These are phyloP conservation scores for Venturia canescens DNA, from an alignment of 1,140 invertebrate genomes.

Conservation along the genomic window DNA sequence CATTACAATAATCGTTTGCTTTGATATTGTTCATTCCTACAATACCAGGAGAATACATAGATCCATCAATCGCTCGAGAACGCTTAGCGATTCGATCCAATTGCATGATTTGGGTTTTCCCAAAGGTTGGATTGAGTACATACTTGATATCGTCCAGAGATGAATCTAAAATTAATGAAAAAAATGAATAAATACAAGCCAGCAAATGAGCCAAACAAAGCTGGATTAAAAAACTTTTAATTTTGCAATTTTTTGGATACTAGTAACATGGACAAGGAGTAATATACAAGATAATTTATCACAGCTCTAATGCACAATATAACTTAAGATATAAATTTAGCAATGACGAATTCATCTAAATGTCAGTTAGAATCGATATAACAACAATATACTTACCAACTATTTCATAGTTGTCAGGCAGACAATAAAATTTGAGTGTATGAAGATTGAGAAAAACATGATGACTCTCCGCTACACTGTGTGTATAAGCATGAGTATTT, in stretches of 20 bases:
- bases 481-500: slow-evolving; percentile 99
- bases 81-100: slow-evolving; percentile 91
- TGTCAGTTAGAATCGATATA: no score
- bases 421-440: slow-evolving; percentile 98
- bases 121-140: slow-evolving; percentile 98
- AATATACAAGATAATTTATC: no score
- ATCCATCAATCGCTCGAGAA: slow-evolving; percentile 97
- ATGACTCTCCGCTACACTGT: slow-evolving; percentile 97
- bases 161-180: slow-evolving; percentile 90
- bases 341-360: no score
- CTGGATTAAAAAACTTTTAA: neutral
- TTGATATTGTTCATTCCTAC: slow-evolving; percentile 99
- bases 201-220: slow-evolving; percentile 18
- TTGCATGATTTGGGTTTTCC: slow-evolving; percentile 85
- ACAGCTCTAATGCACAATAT: no score
- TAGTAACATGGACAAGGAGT: no score
- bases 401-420: slow-evolving; percentile 99
- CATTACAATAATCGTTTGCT: slow-evolving; percentile 99
- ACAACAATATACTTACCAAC: slow-evolving; percentile 82
- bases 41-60: slow-evolving; percentile 96
- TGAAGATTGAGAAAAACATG: slow-evolving; percentile 99
- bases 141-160: slow-evolving; percentile 99
- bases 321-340: no score
- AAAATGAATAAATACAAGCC: slow-evolving; percentile 56
- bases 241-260: neutral